These are phyloP conservation scores for Calyptomena viridis DNA, from an alignment of 2,113 vertebrate genomes.

Conservation along the genomic window DNA sequence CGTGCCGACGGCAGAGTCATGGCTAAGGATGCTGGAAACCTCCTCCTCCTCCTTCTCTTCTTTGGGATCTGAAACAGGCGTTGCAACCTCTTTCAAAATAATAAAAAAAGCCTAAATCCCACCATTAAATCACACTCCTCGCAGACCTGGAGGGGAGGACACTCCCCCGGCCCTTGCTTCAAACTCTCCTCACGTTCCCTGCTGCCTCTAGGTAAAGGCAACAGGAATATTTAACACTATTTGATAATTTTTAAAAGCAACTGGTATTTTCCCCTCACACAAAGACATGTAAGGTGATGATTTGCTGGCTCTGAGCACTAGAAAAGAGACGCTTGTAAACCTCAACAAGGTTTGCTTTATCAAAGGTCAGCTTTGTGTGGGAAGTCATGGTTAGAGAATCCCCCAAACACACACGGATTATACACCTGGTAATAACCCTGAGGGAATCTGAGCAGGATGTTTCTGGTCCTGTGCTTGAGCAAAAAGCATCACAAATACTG, in stretches of 20 bases:
- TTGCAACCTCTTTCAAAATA: not conserved
- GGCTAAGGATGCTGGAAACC: constrained; percentile 13
- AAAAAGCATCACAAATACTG: not conserved
- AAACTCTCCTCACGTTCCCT: not conserved
- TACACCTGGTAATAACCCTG: not conserved
- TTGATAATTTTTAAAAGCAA: not conserved
- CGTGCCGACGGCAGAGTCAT: constrained; percentile 18
- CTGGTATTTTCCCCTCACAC: not conserved
- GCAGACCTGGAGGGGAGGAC: not conserved
- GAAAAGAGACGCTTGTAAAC: not conserved
- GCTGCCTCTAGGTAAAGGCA: not conserved
- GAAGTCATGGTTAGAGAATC: not conserved
- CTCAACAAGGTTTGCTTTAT: not conserved
- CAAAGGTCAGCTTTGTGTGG: not conserved
- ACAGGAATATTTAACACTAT: not conserved
- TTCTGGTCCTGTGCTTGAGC: not conserved
- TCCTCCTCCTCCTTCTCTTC: constrained; percentile 77
- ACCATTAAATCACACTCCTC: not conserved
- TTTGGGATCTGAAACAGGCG: constrained; percentile 72
- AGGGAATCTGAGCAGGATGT: not conserved
- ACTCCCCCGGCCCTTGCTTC: not conserved
- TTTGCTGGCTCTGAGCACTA: not conserved
- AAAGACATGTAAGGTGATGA: not conserved
- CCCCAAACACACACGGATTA: not conserved
- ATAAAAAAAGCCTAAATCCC: not conserved